Evolutionary conservation across 1,140 invertebrate species (phyloP).

Genomic region (Armadillidium nasatum): DNA sequence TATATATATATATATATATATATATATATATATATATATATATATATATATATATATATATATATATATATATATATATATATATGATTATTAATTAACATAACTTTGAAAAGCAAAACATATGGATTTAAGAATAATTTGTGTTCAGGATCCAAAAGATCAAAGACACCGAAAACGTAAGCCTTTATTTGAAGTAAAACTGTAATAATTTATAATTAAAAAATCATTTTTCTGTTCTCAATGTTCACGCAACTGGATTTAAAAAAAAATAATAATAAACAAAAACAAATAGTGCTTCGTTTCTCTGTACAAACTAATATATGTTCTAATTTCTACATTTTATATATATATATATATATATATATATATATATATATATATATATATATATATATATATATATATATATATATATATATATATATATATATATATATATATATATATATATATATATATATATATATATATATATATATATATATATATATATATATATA

Average conservation of each 20-base stretch:
- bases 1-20: background rate
- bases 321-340: no score
- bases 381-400: background rate
- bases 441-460: background rate
- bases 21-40: conserved; percentile 1
- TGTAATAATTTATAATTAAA: no score
- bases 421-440: background rate
- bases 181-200: no score
- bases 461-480: background rate
- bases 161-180: no score
- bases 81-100: background rate
- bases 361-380: background rate
- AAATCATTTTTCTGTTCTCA: no score
- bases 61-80: conserved; percentile 9
- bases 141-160: no score
- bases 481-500: background rate
- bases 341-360: background rate
- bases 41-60: conserved; percentile 15
- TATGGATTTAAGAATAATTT: no score
- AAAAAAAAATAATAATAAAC: no score
- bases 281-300: no score
- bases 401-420: background rate
- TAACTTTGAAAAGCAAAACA: no score
- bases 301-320: no score
- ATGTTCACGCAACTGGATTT: no score